Conservation (phyloP, 2,888 invertebrate species). For the Diplazon laetatorius region DNA sequence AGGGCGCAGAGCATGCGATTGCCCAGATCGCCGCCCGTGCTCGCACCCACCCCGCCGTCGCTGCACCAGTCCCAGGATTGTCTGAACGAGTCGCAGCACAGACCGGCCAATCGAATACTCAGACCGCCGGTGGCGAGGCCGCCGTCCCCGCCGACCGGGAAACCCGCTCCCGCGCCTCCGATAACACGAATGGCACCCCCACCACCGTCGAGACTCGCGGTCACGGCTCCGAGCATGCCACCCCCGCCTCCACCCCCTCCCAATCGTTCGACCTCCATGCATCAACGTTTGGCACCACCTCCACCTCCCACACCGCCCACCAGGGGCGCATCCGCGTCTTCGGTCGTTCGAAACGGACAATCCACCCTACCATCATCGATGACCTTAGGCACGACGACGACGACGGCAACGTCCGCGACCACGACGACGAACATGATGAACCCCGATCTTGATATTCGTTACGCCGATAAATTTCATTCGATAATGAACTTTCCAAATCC, state of each 20-base stretch:
- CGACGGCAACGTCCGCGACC: slow-evolving; percentile 8
- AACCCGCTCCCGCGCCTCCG: slow-evolving; percentile 55
- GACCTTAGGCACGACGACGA: slow-evolving; percentile 30
- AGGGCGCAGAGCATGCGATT: slow-evolving; percentile 93
- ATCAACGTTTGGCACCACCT: slow-evolving; percentile 69
- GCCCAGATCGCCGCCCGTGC: slow-evolving; percentile 87
- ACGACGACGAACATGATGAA: slow-evolving; percentile 67
- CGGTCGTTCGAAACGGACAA: slow-evolving; percentile 82
- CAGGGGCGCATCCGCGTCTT: slow-evolving; percentile 79
- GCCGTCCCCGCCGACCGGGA: slow-evolving; percentile 84
- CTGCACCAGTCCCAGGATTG: slow-evolving; percentile 85
- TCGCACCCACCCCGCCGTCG: slow-evolving; percentile 83
- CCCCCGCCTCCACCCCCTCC: slow-evolving; percentile 81
- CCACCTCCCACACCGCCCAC: slow-evolving; percentile 73
- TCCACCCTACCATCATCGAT: slow-evolving; percentile 41
- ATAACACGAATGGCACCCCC: slow-evolving; percentile 51
- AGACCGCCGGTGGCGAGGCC: slow-evolving; percentile 85
- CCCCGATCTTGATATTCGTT: slow-evolving; percentile 88
- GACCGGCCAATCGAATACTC: slow-evolving; percentile 83
- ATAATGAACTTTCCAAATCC: slow-evolving; percentile 87
- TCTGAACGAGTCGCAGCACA: slow-evolving; percentile 78
- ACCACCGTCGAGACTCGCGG: slow-evolving; percentile 75
- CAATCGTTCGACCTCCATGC: slow-evolving; percentile 73
- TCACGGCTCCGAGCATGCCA: slow-evolving; percentile 78
- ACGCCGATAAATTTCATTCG: slow-evolving; percentile 86